These are phyloP conservation scores for Seira musarum DNA, from an alignment of 2,888 invertebrate genomes.

Conservation along the genomic window DNA sequence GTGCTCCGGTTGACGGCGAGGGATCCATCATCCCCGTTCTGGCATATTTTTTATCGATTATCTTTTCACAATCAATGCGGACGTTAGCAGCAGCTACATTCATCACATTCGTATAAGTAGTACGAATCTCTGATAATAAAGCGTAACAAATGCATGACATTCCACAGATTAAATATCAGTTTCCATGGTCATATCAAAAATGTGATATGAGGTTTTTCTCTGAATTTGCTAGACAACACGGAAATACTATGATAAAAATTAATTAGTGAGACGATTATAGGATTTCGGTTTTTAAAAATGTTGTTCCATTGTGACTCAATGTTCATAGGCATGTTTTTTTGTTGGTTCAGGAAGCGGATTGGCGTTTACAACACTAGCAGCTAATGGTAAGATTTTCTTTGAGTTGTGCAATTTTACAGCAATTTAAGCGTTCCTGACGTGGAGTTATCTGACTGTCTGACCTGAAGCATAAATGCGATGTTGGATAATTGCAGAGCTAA, in stretches of 20 bases:
- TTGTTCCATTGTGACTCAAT: constrained; percentile 35
- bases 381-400: no score
- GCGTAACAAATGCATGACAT: constrained; percentile 37
- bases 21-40: no score
- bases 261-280: constrained; percentile 49
- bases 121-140: constrained; percentile 23
- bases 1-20: no score
- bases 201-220: constrained; percentile 20
- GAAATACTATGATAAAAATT: constrained; percentile 38
- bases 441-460: no score
- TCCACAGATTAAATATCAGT: constrained; percentile 44
- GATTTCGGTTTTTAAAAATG: constrained; percentile 42
- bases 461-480: no score
- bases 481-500: no score
- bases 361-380: constrained; percentile 16
- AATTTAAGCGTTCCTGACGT: no score
- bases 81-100: not conserved
- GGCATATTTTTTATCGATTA: no score
- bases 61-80: not conserved
- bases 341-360: constrained; percentile 2
- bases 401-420: not conserved
- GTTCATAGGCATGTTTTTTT: not conserved
- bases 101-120: not conserved
- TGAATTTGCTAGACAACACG: constrained; percentile 28
- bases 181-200: constrained; percentile 42